phyloP scores from a whole-genome alignment of 2,888 invertebrate species.

The Cosmorhoe ocellata region DNA sequence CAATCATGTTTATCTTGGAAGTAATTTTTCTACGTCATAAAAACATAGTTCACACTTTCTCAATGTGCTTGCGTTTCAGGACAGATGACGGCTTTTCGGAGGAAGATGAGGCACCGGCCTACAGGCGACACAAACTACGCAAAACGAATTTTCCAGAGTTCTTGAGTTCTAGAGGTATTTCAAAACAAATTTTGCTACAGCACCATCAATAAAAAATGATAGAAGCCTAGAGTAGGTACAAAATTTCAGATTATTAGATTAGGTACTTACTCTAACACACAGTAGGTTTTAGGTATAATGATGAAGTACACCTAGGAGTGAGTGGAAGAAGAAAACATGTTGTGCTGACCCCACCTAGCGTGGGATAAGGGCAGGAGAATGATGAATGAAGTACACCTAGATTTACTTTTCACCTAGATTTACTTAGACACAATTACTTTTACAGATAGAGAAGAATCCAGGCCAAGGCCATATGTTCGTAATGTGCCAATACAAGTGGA shows the following conservation, averaged over 20 bases:
- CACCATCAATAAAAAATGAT: too few species aligned
- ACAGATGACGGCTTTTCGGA: constrained; percentile 65
- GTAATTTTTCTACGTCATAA: background rate
- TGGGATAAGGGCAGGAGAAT: too few species aligned
- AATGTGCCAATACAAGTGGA: constrained; percentile 73
- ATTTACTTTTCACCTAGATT: too few species aligned
- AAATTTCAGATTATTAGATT: background rate
- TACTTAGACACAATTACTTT: too few species aligned
- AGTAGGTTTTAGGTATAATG: too few species aligned
- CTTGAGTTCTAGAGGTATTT: constrained; percentile 64
- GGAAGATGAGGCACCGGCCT: constrained; percentile 67
- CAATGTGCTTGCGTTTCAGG: constrained; percentile 50
- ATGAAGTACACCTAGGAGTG: too few species aligned
- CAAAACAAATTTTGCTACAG: too few species aligned
- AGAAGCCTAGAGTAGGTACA: too few species aligned
- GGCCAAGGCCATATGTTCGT: constrained; percentile 54
- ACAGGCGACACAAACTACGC: constrained; percentile 66
- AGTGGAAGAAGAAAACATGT: too few species aligned
- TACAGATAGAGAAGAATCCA: constrained; percentile 41
- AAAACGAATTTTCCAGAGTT: constrained; percentile 62
- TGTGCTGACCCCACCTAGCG: too few species aligned
- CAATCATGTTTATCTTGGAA: constrained; percentile 13
- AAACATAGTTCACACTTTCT: constrained; percentile 1
- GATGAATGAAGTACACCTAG: too few species aligned
- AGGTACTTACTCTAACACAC: too few species aligned